These are phyloP conservation scores for Plectropomus leopardus DNA, from an alignment of 2,113 vertebrate genomes.

Conservation along the genomic window DNA sequence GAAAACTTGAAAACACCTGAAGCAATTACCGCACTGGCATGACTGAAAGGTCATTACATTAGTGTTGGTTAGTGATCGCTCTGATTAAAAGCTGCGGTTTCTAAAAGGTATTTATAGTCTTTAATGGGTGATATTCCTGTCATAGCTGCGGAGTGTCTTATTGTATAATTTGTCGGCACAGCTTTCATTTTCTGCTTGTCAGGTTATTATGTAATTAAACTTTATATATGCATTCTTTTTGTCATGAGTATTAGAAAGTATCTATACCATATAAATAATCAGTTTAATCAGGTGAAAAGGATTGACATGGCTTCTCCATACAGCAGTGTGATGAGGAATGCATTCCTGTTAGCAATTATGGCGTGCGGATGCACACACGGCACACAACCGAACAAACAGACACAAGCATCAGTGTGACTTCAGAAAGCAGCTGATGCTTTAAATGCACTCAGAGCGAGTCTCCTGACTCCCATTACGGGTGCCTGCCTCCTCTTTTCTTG, in stretches of 20 bases:
- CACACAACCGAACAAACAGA: conserved; percentile 14
- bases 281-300: background rate
- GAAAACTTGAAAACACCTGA: background rate
- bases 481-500: conserved; percentile 15
- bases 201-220: conserved; percentile 7
- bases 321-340: background rate
- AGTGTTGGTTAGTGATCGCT: background rate
- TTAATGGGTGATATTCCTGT: background rate
- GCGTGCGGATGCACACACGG: background rate
- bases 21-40: background rate
- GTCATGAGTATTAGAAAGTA: background rate
- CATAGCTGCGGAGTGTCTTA: background rate
- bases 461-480: conserved; percentile 75
- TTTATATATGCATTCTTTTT: background rate
- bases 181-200: background rate
- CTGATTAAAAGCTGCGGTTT: conserved; percentile 26
- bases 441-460: conserved; percentile 61
- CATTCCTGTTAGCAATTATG: background rate
- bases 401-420: conserved; percentile 50
- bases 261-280: background rate
- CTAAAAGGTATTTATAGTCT: conserved; percentile 4
- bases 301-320: background rate
- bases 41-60: conserved; percentile 23
- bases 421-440: conserved; percentile 62
- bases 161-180: conserved; percentile 7